phyloP scores from a whole-genome alignment of 2,113 vertebrate genomes.

The Butorides virescens region DNA sequence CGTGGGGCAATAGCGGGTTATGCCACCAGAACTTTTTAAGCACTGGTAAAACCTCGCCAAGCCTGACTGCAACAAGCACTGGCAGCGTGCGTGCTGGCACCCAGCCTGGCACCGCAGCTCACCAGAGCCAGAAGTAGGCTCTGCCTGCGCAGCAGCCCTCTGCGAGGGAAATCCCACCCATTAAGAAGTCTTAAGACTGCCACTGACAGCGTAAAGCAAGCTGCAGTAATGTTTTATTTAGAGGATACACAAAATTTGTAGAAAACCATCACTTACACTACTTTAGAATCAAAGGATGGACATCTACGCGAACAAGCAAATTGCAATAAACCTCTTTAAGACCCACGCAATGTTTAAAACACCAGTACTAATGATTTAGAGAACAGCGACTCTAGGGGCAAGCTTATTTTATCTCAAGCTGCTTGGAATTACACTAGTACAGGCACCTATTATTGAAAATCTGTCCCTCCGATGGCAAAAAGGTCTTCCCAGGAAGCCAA shows the following conservation, averaged over 20 bases:
- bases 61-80: not conserved
- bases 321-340: not conserved
- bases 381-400: not conserved
- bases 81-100: not conserved
- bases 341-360: not conserved
- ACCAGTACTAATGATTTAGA: not conserved
- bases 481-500: not conserved
- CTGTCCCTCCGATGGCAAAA: not conserved
- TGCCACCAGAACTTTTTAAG: not conserved
- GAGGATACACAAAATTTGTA: not conserved
- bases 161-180: not conserved
- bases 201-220: not conserved
- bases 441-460: not conserved
- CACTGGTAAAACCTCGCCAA: not conserved
- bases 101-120: not conserved
- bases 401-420: not conserved
- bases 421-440: not conserved
- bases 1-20: fast-evolving
- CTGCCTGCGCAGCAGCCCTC: not conserved
- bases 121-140: not conserved
- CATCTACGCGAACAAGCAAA: not conserved
- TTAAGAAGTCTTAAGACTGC: not conserved
- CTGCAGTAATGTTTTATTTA: not conserved
- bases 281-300: not conserved
- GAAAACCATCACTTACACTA: not conserved